Evolutionary conservation across 2,113 vertebrate species (phyloP).

Genomic region (Cyanoderma ruficeps): DNA sequence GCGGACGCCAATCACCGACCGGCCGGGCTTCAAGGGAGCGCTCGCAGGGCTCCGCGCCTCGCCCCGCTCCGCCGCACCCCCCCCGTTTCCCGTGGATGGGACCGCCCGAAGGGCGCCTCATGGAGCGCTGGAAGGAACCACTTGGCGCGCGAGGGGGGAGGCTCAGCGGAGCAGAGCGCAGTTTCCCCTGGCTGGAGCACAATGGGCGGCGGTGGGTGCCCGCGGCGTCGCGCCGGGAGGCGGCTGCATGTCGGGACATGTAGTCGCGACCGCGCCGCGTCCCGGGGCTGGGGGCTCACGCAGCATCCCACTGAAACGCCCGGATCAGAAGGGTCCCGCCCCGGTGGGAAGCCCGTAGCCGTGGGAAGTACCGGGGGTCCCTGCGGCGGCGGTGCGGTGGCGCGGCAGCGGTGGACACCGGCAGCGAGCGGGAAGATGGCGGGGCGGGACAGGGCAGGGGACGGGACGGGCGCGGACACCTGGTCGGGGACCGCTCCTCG

Average conservation of each 20-base stretch:
- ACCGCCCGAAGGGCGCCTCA: neutral
- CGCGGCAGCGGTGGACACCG: neutral
- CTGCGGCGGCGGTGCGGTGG: neutral
- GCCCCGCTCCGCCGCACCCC: neutral
- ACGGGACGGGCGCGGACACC: neutral
- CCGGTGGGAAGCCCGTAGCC: neutral
- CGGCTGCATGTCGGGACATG: neutral
- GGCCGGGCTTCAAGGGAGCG: neutral
- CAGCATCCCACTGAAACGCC: neutral
- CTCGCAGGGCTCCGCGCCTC: neutral
- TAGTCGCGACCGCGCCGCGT: neutral
- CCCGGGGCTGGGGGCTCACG: neutral
- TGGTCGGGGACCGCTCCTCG: neutral
- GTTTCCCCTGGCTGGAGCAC: neutral
- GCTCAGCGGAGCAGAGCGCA: accelerated
- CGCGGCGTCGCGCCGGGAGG: neutral
- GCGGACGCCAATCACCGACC: neutral
- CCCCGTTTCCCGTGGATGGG: neutral
- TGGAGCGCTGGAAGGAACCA: conserved; percentile 20
- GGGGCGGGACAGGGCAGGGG: neutral
- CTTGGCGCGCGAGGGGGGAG: neutral
- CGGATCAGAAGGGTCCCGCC: neutral
- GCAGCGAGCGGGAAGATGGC: conserved; percentile 11
- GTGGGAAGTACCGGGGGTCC: neutral
- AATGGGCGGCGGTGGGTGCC: neutral